Percentiles rank a stretch among this genome's conserved stretches.
Evolutionary conservation across 2,888 invertebrate genomes (phyloP).

Genomic region (Allophyes oxyacanthae): DNA sequence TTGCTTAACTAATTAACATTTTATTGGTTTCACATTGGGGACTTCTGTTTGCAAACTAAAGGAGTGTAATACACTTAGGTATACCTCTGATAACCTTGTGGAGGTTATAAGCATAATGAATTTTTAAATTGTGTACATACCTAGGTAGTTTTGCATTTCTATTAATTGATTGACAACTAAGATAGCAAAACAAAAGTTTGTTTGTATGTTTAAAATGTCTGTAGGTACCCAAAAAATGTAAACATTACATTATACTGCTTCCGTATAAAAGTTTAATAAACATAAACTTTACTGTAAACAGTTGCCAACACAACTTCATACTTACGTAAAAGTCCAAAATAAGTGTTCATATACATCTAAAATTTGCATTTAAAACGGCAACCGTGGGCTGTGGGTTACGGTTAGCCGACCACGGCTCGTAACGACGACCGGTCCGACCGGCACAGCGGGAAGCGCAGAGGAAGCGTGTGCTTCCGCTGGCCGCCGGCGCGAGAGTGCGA

Average conservation of each 20-base stretch:
- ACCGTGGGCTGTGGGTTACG: slow-evolving; percentile 60
- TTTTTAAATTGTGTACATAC: no score
- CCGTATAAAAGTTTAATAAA: slow-evolving; percentile 41
- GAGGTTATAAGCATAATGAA: no score
- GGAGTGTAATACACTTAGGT: no score
- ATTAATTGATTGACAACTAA: no score
- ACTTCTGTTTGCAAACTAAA: no score
- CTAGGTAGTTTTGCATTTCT: no score
- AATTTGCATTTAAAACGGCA: slow-evolving; percentile 65
- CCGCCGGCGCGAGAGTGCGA: slow-evolving; percentile 65
- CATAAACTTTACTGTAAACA: slow-evolving; percentile 39
- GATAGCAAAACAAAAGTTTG: no score
- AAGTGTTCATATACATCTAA: slow-evolving; percentile 56
- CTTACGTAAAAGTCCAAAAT: slow-evolving; percentile 50
- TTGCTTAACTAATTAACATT: no score
- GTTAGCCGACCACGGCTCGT: slow-evolving; percentile 58
- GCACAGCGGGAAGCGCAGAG: slow-evolving; percentile 37
- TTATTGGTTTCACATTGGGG: no score
- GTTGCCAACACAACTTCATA: slow-evolving; percentile 37
- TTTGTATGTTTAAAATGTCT: background rate
- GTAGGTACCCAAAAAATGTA: slow-evolving; percentile 25
- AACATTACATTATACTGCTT: slow-evolving; percentile 30
- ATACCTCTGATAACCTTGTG: no score
- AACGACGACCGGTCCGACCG: slow-evolving; percentile 48
- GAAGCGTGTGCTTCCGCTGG: slow-evolving; percentile 49